A percentile compares a stretch with the other conserved stretches of the same genome.
These are phyloP conservation scores for Ooceraea biroi DNA, from an alignment of 1,140 invertebrate species.

Conservation along the genomic window DNA sequence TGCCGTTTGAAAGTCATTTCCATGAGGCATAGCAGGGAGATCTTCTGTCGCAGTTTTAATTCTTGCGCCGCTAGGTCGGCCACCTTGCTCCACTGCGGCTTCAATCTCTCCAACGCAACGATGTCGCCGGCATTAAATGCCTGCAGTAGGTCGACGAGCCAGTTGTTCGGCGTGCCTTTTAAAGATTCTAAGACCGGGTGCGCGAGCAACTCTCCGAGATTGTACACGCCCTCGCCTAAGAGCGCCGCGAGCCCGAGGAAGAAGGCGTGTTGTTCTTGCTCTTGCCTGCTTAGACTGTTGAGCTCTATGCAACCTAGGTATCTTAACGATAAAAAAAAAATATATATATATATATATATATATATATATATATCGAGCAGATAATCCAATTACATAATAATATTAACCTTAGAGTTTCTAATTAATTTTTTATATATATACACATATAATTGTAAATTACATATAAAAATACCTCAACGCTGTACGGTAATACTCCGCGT, in stretches of 20 bases:
- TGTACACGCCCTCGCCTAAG: conserved; percentile 98
- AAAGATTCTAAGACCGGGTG: conserved; percentile 97
- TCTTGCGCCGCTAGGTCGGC: conserved; percentile 96
- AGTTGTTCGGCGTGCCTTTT: conserved; percentile 93
- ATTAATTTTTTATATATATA: neutral
- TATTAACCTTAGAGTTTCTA: no score
- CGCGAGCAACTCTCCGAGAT: conserved; percentile 98
- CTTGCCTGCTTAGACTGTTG: conserved; percentile 88
- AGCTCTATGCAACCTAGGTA: conserved; percentile 97
- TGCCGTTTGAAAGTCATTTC: conserved; percentile 94
- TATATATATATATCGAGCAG: no score
- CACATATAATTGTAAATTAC: neutral
- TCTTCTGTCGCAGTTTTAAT: conserved; percentile 95
- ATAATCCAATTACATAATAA: no score
- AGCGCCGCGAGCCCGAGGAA: conserved; percentile 97
- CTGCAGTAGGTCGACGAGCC: conserved; percentile 95
- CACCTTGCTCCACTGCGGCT: conserved; percentile 93
- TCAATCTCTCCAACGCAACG: conserved; percentile 93
- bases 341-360: neutral
- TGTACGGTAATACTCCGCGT: conserved; percentile 97
- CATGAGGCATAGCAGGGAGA: conserved; percentile 98
- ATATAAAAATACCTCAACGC: conserved; percentile 90
- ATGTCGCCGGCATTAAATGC: conserved; percentile 98
- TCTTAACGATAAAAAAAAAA: conserved; percentile 75
- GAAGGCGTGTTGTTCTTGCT: conserved; percentile 94